Evolutionary conservation across 2,113 vertebrate species (phyloP), one percentile per base, ranked within the genome.

Genomic region (Anser cygnoides): DNA sequence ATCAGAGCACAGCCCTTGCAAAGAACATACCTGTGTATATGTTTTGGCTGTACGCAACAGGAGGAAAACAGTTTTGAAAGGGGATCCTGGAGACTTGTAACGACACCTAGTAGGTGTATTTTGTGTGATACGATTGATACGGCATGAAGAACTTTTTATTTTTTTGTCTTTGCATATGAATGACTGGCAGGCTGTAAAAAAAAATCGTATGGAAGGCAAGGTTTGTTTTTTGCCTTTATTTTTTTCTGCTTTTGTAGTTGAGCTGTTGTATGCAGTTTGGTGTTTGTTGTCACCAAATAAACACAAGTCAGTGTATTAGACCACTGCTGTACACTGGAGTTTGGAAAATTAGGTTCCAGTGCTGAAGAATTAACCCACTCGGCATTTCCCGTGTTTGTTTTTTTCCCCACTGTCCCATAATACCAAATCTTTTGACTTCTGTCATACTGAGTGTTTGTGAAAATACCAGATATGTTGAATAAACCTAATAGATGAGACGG

Each of bases 51-150:
- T 10, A 1, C 41, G 41, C 3, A 50, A 49, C 3, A 55, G 19
- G 81, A 79, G 70, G 43, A 31, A 33, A 35, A 4, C 18, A 6
- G 6, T 9, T 22, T 37, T 7, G 33, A 21, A 67, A 61, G 67
- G 75, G 21, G 2, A 5, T 4, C 12, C 52, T 39, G 63, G 35
- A 55, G 33, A 7, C 22, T 8, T 1, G 8, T 8, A 0, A 21
- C 11, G 31, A 11, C 23, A 8, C 52, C 35, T 68, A 8, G 8
- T 29, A 61, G n/a, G 23, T 74, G 68, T 4, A 1, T 68, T 89
- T 44, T 22, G 0, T 23, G 2, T 43, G 0, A 0, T 37, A 0
- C 33, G 8, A 17, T 29, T 61, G 22, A 7, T 33, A 1, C 0
- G 7, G 8, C 15, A 12, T 68, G 67, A 50, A 70, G 59, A 54